Percentiles rank a stretch among this genome's conserved stretches.
phyloP scores from a whole-genome alignment of 1,140 invertebrate species.

The Hesperophylax magnus region DNA sequence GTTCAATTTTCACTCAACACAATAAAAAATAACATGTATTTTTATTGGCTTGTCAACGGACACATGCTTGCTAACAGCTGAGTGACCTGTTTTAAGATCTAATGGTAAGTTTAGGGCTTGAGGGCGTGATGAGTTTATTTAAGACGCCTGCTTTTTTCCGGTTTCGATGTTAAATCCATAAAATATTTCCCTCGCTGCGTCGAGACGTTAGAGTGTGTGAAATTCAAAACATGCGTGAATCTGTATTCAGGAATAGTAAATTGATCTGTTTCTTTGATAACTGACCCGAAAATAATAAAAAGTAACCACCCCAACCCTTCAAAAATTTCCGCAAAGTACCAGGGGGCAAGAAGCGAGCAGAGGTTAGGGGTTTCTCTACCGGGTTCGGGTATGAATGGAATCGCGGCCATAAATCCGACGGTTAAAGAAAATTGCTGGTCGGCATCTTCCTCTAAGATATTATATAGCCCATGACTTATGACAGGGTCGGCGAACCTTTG shows the following conservation, averaged over 20 bases:
- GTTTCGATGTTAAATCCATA: no score
- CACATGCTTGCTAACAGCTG: no score
- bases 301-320: conserved; percentile 26
- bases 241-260: conserved; percentile 2
- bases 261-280: conserved; percentile 34
- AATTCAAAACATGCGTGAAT: background rate
- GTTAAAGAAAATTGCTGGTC: conserved; percentile 55
- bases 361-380: background rate
- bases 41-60: no score
- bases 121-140: no score
- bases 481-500: background rate
- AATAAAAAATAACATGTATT: no score
- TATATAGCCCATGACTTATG: conserved; percentile 46
- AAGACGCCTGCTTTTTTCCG: no score
- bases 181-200: no score
- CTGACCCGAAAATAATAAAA: conserved; percentile 47
- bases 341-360: background rate
- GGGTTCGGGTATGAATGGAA: conserved; percentile 39
- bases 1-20: no score
- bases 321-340: background rate
- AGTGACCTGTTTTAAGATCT: no score
- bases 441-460: conserved; percentile 51
- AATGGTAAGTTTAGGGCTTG: no score
- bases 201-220: background rate
- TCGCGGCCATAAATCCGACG: conserved; percentile 51